Evolutionary conservation across 2,797 vertebrate species (phyloP).

Genomic region (Spinibarbus caldwelli): DNA sequence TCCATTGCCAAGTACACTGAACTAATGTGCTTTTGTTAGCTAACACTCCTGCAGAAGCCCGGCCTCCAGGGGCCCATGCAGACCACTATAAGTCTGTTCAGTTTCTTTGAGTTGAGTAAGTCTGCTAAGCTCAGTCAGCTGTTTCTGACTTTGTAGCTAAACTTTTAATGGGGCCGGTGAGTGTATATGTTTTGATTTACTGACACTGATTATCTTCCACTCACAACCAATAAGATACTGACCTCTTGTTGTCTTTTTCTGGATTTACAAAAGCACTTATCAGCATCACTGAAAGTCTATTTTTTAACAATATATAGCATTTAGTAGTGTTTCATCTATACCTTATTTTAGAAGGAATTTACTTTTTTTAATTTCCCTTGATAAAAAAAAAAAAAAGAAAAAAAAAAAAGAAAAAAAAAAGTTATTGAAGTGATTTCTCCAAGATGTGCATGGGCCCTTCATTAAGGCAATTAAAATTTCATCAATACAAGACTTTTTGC

Average conservation of each 20-base stretch:
- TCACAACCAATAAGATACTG: background rate
- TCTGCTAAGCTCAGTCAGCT: constrained; percentile 40
- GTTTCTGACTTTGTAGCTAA: constrained; percentile 28
- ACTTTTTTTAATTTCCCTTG: no score
- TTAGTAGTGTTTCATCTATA: background rate
- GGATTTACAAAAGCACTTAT: background rate
- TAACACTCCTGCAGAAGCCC: background rate
- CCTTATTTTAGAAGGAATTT: background rate
- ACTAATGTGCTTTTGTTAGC: constrained; percentile 29
- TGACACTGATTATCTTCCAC: background rate
- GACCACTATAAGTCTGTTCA: constrained; percentile 28
- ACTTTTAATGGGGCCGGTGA: constrained; percentile 33
- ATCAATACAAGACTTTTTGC: background rate
- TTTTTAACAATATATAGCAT: background rate
- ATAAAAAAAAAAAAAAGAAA: no score
- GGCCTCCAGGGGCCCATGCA: background rate
- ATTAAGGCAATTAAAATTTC: constrained; percentile 51
- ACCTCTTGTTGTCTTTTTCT: background rate
- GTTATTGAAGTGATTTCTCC: no score
- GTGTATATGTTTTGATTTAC: constrained; percentile 36
- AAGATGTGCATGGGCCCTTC: constrained; percentile 9
- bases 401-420: background rate
- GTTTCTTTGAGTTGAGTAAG: constrained; percentile 26
- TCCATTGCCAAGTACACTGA: constrained; percentile 13
- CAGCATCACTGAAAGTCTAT: background rate